phyloP scores from a whole-genome alignment of 2,797 vertebrate genomes.

The Buceros bicornis region DNA sequence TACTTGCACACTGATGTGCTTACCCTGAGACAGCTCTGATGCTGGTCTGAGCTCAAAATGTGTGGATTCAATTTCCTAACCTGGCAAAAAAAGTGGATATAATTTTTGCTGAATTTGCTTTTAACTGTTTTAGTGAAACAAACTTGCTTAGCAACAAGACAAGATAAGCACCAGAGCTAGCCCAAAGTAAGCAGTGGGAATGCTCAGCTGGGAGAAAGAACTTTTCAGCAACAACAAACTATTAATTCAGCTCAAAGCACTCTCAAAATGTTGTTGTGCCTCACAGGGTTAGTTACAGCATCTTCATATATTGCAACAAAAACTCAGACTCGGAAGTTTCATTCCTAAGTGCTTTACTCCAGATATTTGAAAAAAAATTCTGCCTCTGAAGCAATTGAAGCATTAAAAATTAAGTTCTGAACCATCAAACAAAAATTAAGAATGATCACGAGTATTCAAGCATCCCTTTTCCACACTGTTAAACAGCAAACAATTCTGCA shows the following conservation, averaged over 20 bases:
- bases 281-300: background rate
- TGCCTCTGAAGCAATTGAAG: background rate
- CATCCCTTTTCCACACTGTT: background rate
- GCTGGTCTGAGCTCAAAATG: slow-evolving; percentile 52
- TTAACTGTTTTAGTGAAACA: slow-evolving; percentile 18
- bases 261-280: background rate
- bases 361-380: background rate
- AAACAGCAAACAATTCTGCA: background rate
- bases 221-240: background rate
- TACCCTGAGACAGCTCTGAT: slow-evolving; percentile 63
- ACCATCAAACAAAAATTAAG: background rate
- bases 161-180: slow-evolving; percentile 64
- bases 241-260: background rate
- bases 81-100: slow-evolving; percentile 39
- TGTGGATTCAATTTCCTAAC: slow-evolving; percentile 53
- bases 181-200: slow-evolving; percentile 54
- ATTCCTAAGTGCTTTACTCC: background rate
- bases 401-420: background rate
- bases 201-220: background rate
- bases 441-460: background rate
- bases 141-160: slow-evolving; percentile 17
- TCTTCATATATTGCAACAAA: background rate
- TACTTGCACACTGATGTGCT: slow-evolving; percentile 10
- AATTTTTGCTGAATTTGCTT: slow-evolving; percentile 35
- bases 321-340: background rate